Conservation (phyloP, 2,797 vertebrate species). For the Aulostomus chinensis region DNA sequence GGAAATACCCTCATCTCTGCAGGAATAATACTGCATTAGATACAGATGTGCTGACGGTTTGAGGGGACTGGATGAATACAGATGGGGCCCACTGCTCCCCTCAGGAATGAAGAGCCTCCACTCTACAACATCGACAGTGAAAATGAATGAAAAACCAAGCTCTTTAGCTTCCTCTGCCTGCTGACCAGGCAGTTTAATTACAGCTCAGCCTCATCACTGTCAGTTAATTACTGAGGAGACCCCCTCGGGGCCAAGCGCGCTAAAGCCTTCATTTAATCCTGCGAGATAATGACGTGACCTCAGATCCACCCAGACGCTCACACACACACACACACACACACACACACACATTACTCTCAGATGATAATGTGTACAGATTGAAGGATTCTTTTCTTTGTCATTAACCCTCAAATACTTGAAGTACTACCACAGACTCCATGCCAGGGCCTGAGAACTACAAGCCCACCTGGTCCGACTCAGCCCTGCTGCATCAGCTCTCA, state of each 20-base stretch:
- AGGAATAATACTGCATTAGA: conserved; percentile 50
- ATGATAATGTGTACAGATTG: conserved; percentile 11
- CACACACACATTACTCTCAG: neutral
- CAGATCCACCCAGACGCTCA: conserved; percentile 25
- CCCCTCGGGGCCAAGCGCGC: conserved; percentile 33
- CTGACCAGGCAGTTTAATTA: conserved; percentile 63
- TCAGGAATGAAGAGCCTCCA: conserved; percentile 23
- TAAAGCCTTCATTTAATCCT: conserved; percentile 50
- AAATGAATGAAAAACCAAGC: conserved; percentile 1
- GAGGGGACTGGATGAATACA: conserved; percentile 19
- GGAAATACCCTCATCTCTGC: conserved; percentile 39
- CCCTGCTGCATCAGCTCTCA: conserved; percentile 10
- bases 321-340: neutral
- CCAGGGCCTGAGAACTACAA: neutral
- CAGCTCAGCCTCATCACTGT: conserved; percentile 45
- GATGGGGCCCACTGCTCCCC: conserved; percentile 8
- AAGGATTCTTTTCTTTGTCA: conserved; percentile 22
- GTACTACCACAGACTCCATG: too few relatives aligned
- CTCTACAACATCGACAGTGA: conserved; percentile 26
- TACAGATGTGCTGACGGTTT: conserved; percentile 61
- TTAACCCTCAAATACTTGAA: conserved; percentile 19
- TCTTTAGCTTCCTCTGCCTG: conserved; percentile 18
- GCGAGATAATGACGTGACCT: conserved; percentile 35
- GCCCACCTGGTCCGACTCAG: conserved; percentile 28
- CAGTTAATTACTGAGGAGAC: conserved; percentile 60